Conservation (phyloP, 2,888 invertebrate genomes). For the Limnephilus auricula region DNA sequence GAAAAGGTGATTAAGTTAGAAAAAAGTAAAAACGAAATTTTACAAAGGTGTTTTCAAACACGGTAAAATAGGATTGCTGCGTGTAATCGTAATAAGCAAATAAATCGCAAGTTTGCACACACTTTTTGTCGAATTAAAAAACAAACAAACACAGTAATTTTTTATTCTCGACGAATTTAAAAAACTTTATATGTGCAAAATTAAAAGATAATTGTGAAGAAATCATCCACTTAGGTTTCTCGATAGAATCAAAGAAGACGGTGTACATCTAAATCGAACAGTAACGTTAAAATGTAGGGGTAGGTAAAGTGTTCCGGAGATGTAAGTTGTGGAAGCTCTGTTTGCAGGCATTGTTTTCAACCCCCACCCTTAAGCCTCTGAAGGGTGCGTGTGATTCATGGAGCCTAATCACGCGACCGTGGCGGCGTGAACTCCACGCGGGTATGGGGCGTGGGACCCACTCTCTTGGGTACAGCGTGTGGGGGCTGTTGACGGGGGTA, state of each 20-base stretch:
- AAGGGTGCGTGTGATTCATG: slow-evolving; percentile 34
- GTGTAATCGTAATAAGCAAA: no score
- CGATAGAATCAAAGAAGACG: neutral
- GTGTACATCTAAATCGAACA: neutral
- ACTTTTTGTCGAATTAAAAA: no score
- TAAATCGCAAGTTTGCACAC: no score
- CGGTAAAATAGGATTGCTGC: no score
- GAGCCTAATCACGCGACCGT: slow-evolving; percentile 42
- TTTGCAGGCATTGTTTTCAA: slow-evolving; percentile 16
- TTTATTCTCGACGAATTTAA: no score
- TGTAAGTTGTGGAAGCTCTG: slow-evolving; percentile 29
- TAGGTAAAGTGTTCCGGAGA: neutral
- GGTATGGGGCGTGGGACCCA: neutral
- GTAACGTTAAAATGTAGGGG: neutral
- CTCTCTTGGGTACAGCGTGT: neutral
- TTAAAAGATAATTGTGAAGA: neutral
- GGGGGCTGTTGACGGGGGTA: neutral
- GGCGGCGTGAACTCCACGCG: slow-evolving; percentile 9
- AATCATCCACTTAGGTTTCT: neutral
- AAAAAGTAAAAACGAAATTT: no score
- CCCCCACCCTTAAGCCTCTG: neutral
- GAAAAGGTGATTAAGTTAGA: no score
- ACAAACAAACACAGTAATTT: no score
- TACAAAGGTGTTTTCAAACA: no score
- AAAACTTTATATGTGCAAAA: no score